Conservation (phyloP, 2,888 invertebrate species). For the Drosophila imparisetae region DNA sequence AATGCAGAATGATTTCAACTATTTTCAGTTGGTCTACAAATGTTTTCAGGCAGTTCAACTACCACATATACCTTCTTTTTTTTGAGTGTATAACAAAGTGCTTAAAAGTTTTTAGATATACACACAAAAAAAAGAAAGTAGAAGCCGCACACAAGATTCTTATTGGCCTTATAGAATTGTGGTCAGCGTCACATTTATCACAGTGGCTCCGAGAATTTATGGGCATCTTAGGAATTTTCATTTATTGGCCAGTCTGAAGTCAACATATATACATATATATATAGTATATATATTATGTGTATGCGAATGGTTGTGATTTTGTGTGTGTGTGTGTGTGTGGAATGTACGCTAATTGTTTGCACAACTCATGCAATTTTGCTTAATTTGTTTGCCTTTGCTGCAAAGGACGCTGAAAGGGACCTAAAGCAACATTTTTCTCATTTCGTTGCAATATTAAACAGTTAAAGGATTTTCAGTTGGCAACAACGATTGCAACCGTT, state of each 20-base stretch:
- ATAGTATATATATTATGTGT: not conserved
- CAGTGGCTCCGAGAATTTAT: slow-evolving; percentile 62
- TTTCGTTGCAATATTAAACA: slow-evolving; percentile 69
- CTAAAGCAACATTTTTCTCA: slow-evolving; percentile 28
- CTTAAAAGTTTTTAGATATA: slow-evolving; percentile 15
- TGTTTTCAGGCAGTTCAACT: not conserved
- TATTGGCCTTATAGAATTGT: slow-evolving; percentile 39
- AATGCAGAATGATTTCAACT: not conserved
- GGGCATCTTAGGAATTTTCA: slow-evolving; percentile 63
- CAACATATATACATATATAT: not conserved
- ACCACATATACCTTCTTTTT: not conserved
- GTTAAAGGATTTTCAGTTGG: slow-evolving; percentile 65
- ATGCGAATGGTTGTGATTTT: slow-evolving; percentile 12
- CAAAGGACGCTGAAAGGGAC: slow-evolving; percentile 5
- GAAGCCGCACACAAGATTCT: slow-evolving; percentile 21
- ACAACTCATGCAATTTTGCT: slow-evolving; percentile 47
- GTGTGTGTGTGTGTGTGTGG: slow-evolving; percentile 20
- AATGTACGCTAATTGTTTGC: slow-evolving; percentile 54
- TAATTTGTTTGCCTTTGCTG: slow-evolving; percentile 57
- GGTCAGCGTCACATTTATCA: slow-evolving; percentile 56
- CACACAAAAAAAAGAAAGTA: slow-evolving; percentile 1
- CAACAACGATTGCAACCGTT: slow-evolving; percentile 45
- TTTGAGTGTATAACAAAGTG: slow-evolving; percentile 12
- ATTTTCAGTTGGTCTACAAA: not conserved
- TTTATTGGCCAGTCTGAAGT: slow-evolving; percentile 48